phyloP scores from a whole-genome alignment of 2,113 vertebrate genomes.

The Charina bottae region DNA sequence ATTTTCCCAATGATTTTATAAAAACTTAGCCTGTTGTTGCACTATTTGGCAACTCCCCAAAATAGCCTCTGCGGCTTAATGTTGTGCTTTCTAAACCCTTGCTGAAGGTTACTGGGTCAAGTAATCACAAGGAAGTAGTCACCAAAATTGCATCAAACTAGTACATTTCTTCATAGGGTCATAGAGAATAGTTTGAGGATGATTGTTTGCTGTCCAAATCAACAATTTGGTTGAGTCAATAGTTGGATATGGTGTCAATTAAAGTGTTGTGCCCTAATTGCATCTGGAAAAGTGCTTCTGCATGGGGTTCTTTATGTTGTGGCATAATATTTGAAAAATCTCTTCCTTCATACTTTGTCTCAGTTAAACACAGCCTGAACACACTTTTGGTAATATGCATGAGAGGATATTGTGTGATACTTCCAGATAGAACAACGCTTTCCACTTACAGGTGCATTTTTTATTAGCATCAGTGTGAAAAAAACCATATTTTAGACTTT shows the following conservation, averaged over 20 bases:
- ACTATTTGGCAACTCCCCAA: neutral
- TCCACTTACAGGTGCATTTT: neutral
- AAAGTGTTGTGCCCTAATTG: neutral
- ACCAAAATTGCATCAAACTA: neutral
- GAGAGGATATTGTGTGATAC: neutral
- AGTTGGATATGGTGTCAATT: neutral
- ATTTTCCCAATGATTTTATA: constrained; percentile 23
- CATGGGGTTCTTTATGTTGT: neutral
- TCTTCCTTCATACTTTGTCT: neutral
- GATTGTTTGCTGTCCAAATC: neutral
- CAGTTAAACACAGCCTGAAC: neutral
- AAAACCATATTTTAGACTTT: neutral
- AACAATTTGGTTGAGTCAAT: neutral
- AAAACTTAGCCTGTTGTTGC: neutral
- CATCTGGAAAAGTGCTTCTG: neutral
- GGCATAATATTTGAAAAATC: neutral
- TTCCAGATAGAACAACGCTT: neutral
- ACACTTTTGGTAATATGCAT: neutral
- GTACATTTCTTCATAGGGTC: neutral
- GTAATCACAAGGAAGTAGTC: neutral
- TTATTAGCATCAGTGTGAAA: neutral
- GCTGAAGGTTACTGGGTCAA: neutral
- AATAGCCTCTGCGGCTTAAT: neutral
- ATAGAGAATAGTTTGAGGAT: neutral
- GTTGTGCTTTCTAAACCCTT: constrained; percentile 9